Percentiles rank a stretch among this genome's conserved stretches.
Conservation (phyloP, 2,888 invertebrate species). For the Ceriagrion tenellum region DNA sequence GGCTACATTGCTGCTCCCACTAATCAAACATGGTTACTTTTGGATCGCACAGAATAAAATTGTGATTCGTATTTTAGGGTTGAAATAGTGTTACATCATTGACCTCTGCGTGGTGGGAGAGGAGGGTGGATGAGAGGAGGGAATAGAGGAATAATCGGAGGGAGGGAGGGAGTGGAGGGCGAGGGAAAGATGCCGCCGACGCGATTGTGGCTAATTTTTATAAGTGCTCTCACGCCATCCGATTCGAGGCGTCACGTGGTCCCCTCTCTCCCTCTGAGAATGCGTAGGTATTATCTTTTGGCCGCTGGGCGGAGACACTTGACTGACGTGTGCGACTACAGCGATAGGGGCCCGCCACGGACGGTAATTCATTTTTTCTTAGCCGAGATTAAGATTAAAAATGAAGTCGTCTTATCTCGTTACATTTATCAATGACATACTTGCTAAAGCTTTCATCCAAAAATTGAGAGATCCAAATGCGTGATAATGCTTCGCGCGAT, state of each 20-base stretch:
- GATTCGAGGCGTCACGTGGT: conserved; percentile 26
- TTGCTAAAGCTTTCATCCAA: not conserved
- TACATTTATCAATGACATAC: conserved; percentile 15
- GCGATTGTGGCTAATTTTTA: conserved; percentile 48
- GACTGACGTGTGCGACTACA: conserved; percentile 41
- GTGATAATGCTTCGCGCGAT: not conserved
- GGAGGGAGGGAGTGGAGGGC: not conserved
- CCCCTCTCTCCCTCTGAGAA: not conserved
- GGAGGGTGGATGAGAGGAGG: not conserved
- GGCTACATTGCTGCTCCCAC: too few species aligned
- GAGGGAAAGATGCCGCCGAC: conserved; percentile 25
- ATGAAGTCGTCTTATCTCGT: not conserved
- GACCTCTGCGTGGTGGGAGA: too few species aligned
- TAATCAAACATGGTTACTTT: too few species aligned
- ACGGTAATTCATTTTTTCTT: conserved; percentile 43
- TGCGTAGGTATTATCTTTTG: not conserved
- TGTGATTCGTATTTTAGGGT: too few species aligned
- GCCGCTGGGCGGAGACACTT: not conserved
- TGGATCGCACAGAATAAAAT: too few species aligned
- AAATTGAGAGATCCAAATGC: conserved; percentile 12
- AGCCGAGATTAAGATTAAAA: conserved; percentile 60
- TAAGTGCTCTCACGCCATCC: conserved; percentile 60
- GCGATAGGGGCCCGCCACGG: conserved; percentile 23
- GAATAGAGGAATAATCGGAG: not conserved
- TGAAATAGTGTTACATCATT: too few species aligned